Evolutionary conservation across 2,888 invertebrate genomes (phyloP).

Genomic region (Caenorhabditis doughertyi): DNA sequence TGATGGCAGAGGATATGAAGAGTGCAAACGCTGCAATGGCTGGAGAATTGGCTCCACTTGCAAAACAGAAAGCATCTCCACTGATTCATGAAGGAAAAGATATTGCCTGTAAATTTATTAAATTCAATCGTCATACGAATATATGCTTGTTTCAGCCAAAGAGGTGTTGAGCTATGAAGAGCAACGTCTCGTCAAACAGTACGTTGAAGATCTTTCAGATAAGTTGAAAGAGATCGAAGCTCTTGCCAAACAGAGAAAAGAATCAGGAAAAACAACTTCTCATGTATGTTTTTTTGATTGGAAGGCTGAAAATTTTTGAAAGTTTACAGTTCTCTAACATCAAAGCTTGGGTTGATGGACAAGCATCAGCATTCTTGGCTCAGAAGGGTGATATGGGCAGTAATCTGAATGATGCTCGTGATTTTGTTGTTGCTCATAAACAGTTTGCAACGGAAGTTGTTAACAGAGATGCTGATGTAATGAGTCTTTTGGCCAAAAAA

Average conservation of each 20-base stretch:
- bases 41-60: slow-evolving; percentile 79
- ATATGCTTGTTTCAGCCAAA: slow-evolving; percentile 55
- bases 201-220: slow-evolving; percentile 68
- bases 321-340: slow-evolving; percentile 53
- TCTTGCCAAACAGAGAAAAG: slow-evolving; percentile 73
- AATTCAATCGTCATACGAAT: neutral
- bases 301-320: neutral
- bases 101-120: slow-evolving; percentile 64
- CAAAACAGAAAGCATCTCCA: slow-evolving; percentile 77
- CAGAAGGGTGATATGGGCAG: slow-evolving; percentile 76
- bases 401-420: slow-evolving; percentile 65
- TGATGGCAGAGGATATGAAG: slow-evolving; percentile 78
- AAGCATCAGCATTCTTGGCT: slow-evolving; percentile 76
- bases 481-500: slow-evolving; percentile 66
- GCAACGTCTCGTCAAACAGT: slow-evolving; percentile 68
- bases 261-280: slow-evolving; percentile 63
- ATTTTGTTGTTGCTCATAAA: slow-evolving; percentile 75
- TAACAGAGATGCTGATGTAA: slow-evolving; percentile 73
- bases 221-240: slow-evolving; percentile 73
- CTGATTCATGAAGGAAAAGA: slow-evolving; percentile 77
- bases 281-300: slow-evolving; percentile 45
- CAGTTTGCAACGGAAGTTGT: slow-evolving; percentile 74
- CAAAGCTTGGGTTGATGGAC: slow-evolving; percentile 73
- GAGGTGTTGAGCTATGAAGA: slow-evolving; percentile 73
- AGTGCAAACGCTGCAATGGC: slow-evolving; percentile 80